These are phyloP conservation scores for Platichthys flesus DNA, from an alignment of 2,113 vertebrate genomes.

Conservation along the genomic window DNA sequence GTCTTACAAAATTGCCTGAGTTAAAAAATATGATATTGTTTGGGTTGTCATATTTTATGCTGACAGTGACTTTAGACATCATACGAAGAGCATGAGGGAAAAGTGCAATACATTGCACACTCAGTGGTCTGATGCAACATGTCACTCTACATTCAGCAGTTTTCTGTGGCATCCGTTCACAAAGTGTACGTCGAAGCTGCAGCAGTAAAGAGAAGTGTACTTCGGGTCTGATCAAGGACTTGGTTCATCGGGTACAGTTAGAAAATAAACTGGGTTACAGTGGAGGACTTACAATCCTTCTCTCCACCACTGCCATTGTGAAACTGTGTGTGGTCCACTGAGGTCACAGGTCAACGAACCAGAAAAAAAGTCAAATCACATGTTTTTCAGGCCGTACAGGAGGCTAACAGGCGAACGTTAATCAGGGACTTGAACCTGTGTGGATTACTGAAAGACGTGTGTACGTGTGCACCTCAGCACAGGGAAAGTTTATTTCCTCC, in stretches of 20 bases:
- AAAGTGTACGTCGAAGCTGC: not conserved
- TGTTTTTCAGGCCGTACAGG: conserved; percentile 35
- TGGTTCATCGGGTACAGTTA: not conserved
- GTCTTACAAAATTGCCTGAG: not conserved
- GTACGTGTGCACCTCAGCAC: not conserved
- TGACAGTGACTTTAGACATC: conserved; percentile 3
- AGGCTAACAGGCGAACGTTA: conserved; percentile 28
- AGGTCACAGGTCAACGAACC: conserved; percentile 40
- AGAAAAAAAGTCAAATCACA: conserved; percentile 72
- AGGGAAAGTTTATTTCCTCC: conserved; percentile 20
- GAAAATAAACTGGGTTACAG: not conserved
- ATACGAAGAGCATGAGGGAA: conserved; percentile 40
- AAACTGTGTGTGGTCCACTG: conserved; percentile 24
- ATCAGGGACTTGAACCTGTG: conserved; percentile 13
- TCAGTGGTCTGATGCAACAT: conserved; percentile 31
- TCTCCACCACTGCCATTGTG: conserved; percentile 15
- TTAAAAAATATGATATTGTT: not conserved
- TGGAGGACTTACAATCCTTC: not conserved
- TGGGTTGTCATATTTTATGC: not conserved
- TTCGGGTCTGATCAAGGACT: not conserved
- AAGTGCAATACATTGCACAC: conserved; percentile 37
- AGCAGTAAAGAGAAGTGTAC: conserved; percentile 4
- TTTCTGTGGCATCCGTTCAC: conserved; percentile 1
- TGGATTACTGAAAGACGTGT: conserved; percentile 8
- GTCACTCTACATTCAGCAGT: conserved; percentile 36